Evolutionary conservation across 2,113 vertebrate species (phyloP).

Genomic region (Oryzias melastigma): DNA sequence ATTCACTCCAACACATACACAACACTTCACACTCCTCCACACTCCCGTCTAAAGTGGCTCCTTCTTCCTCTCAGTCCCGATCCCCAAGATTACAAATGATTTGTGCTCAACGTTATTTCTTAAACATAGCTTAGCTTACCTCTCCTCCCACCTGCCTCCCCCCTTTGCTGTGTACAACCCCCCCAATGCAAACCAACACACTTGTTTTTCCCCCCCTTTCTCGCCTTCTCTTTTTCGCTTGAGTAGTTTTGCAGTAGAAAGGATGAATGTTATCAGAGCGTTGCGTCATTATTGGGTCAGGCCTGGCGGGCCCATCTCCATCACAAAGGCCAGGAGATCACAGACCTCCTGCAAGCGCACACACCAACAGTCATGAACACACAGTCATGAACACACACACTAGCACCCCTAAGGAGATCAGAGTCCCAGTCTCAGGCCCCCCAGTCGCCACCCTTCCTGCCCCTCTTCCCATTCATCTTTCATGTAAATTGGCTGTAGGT

Average conservation of each 20-base stretch:
- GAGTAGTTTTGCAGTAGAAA: slow-evolving; percentile 74
- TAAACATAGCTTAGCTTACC: slow-evolving; percentile 69
- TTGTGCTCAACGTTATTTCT: slow-evolving; percentile 67
- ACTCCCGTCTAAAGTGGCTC: slow-evolving; percentile 30
- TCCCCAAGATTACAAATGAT: slow-evolving; percentile 71
- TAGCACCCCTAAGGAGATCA: slow-evolving; percentile 67
- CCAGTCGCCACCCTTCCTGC: slow-evolving; percentile 54
- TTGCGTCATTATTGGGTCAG: slow-evolving; percentile 77
- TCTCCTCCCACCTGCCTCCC: slow-evolving; percentile 39
- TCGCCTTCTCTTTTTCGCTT: slow-evolving; percentile 66
- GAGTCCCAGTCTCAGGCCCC: slow-evolving; percentile 55
- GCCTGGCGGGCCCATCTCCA: slow-evolving; percentile 73
- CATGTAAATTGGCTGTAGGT: slow-evolving; percentile 77
- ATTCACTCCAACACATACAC: slow-evolving; percentile 35
- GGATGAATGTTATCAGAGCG: slow-evolving; percentile 77
- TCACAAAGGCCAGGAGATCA: slow-evolving; percentile 79
- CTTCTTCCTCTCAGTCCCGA: slow-evolving; percentile 48
- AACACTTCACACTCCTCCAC: slow-evolving; percentile 41
- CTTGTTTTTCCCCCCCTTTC: slow-evolving; percentile 24
- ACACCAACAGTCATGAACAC: too few relatives aligned
- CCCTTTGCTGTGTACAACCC: slow-evolving; percentile 29
- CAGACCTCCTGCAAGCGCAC: slow-evolving; percentile 52
- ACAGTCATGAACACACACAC: slow-evolving; percentile 12
- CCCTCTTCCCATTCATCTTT: slow-evolving; percentile 71
- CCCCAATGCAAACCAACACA: slow-evolving; percentile 31